A percentile compares a stretch with the other conserved stretches of the same genome.
Evolutionary conservation across 2,797 vertebrate species (phyloP).

Genomic region (Sciaenops ocellatus): DNA sequence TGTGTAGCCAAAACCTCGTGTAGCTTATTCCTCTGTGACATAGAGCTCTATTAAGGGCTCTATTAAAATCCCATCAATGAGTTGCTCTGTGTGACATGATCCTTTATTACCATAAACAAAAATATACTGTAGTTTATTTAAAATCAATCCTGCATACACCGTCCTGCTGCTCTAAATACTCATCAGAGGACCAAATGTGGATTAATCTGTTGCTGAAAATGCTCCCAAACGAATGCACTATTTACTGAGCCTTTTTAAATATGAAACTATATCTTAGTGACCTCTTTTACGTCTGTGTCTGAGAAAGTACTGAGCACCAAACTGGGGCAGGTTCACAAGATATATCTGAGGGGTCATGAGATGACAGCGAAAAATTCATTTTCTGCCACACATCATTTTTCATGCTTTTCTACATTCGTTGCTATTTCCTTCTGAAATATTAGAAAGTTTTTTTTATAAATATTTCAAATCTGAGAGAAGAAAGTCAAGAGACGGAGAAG

Average conservation of each 20-base stretch:
- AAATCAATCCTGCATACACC: background rate
- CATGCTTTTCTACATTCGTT: background rate
- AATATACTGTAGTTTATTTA: background rate
- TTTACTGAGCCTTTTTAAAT: background rate
- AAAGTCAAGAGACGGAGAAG: background rate
- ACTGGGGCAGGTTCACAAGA: background rate
- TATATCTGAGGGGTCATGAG: background rate
- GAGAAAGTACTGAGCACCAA: background rate
- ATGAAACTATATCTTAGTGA: background rate
- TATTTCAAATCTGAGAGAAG: background rate
- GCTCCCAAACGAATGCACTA: background rate
- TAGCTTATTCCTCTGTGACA: background rate
- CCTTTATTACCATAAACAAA: background rate
- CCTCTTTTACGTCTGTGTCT: too few species aligned
- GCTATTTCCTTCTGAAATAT: background rate
- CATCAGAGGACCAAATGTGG: background rate
- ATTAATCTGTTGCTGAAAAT: background rate
- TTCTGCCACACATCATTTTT: background rate
- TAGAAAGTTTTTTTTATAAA: background rate
- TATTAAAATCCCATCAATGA: background rate
- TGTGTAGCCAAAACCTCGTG: background rate
- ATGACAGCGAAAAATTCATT: background rate
- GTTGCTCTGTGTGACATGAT: background rate
- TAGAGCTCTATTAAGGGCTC: background rate
- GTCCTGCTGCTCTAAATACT: background rate